Percentiles rank a stretch among this genome's conserved stretches.
phyloP scores from a whole-genome alignment of 2,888 invertebrate genomes.

The Ethmia dodecea region DNA sequence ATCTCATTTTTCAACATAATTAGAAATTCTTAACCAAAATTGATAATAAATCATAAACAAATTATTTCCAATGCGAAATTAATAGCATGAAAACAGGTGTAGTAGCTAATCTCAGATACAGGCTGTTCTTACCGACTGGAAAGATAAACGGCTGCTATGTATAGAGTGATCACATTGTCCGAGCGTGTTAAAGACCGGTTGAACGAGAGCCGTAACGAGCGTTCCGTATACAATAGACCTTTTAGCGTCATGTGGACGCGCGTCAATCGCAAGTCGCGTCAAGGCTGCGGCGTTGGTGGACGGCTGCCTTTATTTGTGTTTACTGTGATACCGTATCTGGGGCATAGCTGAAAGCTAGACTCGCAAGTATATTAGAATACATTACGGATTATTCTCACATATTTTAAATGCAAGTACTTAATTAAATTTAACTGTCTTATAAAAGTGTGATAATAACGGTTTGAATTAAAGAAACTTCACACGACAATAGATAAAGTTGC shows the following conservation, averaged over 20 bases:
- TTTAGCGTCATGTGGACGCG: slow-evolving; percentile 71
- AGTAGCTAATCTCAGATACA: slow-evolving; percentile 32
- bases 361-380: too few relatives aligned
- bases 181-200: slow-evolving; percentile 74
- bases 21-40: slow-evolving; percentile 10
- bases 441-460: not conserved
- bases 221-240: slow-evolving; percentile 76
- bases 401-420: not conserved
- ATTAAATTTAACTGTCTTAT: not conserved
- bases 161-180: slow-evolving; percentile 72
- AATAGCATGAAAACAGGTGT: slow-evolving; percentile 31
- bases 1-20: too few relatives aligned
- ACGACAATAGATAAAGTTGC: too few relatives aligned
- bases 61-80: slow-evolving; percentile 10
- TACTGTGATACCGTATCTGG: slow-evolving; percentile 20
- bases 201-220: slow-evolving; percentile 64
- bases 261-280: slow-evolving; percentile 59
- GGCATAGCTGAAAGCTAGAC: slow-evolving; percentile 9
- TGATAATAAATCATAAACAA: slow-evolving; percentile 18
- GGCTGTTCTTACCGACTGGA: slow-evolving; percentile 27
- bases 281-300: slow-evolving; percentile 40
- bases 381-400: not conserved
- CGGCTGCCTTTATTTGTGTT: slow-evolving; percentile 51
- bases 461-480: not conserved
- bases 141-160: slow-evolving; percentile 59